A percentile compares a stretch with the other conserved stretches of the same genome.
These are phyloP conservation scores for Gephyroberyx darwinii DNA, from an alignment of 2,797 vertebrate genomes.

Conservation along the genomic window DNA sequence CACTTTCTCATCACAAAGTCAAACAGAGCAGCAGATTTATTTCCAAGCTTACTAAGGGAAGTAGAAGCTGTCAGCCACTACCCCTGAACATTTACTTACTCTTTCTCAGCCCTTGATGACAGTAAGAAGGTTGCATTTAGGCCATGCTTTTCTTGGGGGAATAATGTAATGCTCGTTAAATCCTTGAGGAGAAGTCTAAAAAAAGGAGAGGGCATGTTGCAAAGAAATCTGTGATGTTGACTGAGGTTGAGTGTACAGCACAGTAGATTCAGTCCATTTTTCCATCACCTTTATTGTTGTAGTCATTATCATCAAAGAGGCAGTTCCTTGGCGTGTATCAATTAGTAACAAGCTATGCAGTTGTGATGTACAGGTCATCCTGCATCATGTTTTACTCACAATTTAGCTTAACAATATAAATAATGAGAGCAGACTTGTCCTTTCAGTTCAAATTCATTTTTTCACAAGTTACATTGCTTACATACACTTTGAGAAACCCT, in stretches of 20 bases:
- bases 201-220: neutral
- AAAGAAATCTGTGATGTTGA: constrained; percentile 14
- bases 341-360: constrained; percentile 8
- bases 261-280: constrained; percentile 5
- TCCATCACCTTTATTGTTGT: constrained; percentile 14
- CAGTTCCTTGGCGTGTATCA: constrained; percentile 17
- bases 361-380: neutral
- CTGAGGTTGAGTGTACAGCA: constrained; percentile 18
- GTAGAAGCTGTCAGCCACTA: constrained; percentile 53
- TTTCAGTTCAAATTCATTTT: neutral
- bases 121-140: constrained; percentile 49
- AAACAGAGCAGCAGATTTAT: constrained; percentile 72
- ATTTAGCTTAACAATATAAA: neutral
- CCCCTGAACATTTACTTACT: constrained; percentile 8
- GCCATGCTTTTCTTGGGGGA: constrained; percentile 53
- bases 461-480: neutral
- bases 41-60: constrained; percentile 57
- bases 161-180: constrained; percentile 52
- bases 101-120: constrained; percentile 32
- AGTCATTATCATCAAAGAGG: constrained; percentile 17
- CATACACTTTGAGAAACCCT: neutral
- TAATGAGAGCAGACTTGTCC: neutral
- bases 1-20: constrained; percentile 75
- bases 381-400: neutral
- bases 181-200: constrained; percentile 36